These are phyloP conservation scores for Helicorthomorpha holstii DNA, from an alignment of 1,140 invertebrate genomes.

Conservation along the genomic window DNA sequence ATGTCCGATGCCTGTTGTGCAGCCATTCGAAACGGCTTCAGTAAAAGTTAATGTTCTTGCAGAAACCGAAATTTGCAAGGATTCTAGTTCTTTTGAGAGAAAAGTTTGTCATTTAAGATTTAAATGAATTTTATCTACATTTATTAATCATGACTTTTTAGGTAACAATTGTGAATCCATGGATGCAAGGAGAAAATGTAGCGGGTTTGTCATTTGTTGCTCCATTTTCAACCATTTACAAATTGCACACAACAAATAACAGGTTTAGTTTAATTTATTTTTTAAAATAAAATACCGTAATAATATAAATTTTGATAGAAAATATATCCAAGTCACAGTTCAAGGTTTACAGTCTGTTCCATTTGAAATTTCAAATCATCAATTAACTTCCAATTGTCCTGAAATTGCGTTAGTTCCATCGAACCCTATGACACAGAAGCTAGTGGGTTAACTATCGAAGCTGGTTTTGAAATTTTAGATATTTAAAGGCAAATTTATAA, in stretches of 20 bases:
- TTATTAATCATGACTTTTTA: slow-evolving; percentile 15
- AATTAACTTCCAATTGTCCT: slow-evolving; percentile 26
- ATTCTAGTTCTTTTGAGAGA: slow-evolving; percentile 46
- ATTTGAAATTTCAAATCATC: slow-evolving; percentile 36
- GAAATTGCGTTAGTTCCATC: slow-evolving; percentile 8
- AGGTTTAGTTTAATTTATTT: slow-evolving; percentile 33
- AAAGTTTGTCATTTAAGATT: slow-evolving; percentile 33
- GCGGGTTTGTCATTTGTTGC: slow-evolving; percentile 58
- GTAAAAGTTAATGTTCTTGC: slow-evolving; percentile 48
- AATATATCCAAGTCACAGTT: slow-evolving; percentile 30
- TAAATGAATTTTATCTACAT: not conserved
- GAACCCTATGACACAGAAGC: not conserved
- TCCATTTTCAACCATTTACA: slow-evolving; percentile 57
- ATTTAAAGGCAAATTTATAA: too few relatives aligned
- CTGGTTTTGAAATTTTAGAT: too few relatives aligned
- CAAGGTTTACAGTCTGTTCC: slow-evolving; percentile 42
- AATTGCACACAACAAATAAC: slow-evolving; percentile 59
- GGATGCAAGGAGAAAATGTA: slow-evolving; percentile 44
- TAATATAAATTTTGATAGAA: slow-evolving; percentile 14
- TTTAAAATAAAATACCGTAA: slow-evolving; percentile 13
- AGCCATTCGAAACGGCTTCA: slow-evolving; percentile 45
- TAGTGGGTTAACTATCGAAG: not conserved
- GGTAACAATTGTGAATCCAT: slow-evolving; percentile 51
- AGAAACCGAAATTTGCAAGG: slow-evolving; percentile 46
- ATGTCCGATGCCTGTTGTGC: slow-evolving; percentile 40